These are phyloP conservation scores for Delia radicum DNA, from an alignment of 1,140 invertebrate species.

Conservation along the genomic window DNA sequence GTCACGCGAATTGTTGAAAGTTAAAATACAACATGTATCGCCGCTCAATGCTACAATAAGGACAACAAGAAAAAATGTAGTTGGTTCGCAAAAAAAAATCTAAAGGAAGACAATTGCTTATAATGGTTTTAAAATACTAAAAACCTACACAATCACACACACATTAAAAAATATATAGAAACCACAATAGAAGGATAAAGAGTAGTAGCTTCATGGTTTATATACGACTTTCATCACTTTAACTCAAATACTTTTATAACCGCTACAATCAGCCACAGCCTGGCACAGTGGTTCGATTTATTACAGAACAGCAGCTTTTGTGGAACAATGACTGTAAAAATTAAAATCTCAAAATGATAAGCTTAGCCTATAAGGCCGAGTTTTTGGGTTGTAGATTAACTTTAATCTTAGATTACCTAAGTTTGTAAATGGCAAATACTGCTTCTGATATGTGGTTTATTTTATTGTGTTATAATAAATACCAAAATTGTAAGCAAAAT, in stretches of 20 bases:
- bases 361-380: too few species aligned
- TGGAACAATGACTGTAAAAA: too few species aligned
- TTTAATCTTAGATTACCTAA: too few species aligned
- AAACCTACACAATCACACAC: not conserved
- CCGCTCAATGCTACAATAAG: not conserved
- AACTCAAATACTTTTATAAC: not conserved
- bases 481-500: too few species aligned
- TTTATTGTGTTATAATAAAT: too few species aligned
- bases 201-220: conserved; percentile 3
- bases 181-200: not conserved
- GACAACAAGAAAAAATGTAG: not conserved
- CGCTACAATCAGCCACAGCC: not conserved
- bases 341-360: too few species aligned
- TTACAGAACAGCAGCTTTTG: too few species aligned
- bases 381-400: too few species aligned
- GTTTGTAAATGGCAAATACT: too few species aligned
- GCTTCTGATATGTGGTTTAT: too few species aligned
- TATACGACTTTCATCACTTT: conserved; percentile 14
- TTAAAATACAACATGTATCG: conserved; percentile 34
- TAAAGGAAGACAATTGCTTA: conserved; percentile 15
- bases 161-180: not conserved
- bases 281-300: not conserved
- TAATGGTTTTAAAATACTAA: conserved; percentile 18
- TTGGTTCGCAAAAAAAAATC: not conserved
- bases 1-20: conserved; percentile 51